Evolutionary conservation across 2,888 invertebrate species (phyloP), one percentile per base, ranked within the genome.

Genomic region (Drosophila imparisetae): DNA sequence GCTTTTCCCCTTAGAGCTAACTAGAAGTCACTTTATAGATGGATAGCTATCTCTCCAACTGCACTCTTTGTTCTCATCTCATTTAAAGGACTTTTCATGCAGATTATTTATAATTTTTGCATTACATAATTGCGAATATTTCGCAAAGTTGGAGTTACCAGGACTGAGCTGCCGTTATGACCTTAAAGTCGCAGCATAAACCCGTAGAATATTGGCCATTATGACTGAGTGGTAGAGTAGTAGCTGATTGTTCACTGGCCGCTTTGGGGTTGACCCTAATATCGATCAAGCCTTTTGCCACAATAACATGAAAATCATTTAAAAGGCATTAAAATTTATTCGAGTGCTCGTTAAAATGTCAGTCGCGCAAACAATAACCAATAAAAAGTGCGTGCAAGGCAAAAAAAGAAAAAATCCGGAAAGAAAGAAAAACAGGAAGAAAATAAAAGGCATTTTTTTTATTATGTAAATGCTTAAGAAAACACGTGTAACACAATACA

Each of bases 271-370:
- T 69, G 60, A 40, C 59, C 58, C 42, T 10, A 60, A 50, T 63
- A 80, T 86, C 67, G 87, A 86, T 84, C 80, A 82, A 70, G 69
- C 64, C 79, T 58, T 54, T 82, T 61, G 61, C 53, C 52, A 73
- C 71, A 63, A 72, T 66, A 79, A 57, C 29, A 72, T 57, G 69
- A 62, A 72, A 89, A 81, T 80, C 78, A 89, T 90, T 87, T 79
- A 82, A 87, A 84, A 85, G 85, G 64, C 89, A 86, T 90, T 83
- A 79, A 88, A 86, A 81, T 90, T 74, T 88, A 86, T 88, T 86
- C 74, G 66, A 78, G 86, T 71, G 88, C 80, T 85, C 85, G 85
- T 85, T 89, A 89, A 85, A 89, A 69, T 74, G 86, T 75, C 78
- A 69, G 80, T 59, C 62, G 55, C 59, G 38, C 62, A 79, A 75